phyloP scores from a whole-genome alignment of 1,140 invertebrate species.

The Eciton burchellii region DNA sequence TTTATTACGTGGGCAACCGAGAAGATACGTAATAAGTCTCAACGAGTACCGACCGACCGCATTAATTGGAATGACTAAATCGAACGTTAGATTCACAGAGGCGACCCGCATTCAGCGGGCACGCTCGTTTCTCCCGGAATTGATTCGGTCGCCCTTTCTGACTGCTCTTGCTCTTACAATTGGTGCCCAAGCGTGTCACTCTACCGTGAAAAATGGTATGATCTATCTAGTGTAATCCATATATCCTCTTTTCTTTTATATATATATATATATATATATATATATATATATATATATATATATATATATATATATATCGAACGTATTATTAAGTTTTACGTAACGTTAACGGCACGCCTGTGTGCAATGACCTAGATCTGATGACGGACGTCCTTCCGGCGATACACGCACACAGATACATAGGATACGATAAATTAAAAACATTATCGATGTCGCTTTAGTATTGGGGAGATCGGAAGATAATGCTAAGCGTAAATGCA shows the following conservation, averaged over 20 bases:
- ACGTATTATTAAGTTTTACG: slow-evolving; percentile 1
- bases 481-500: background rate
- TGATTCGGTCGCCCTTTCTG: background rate
- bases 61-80: slow-evolving; percentile 51
- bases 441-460: background rate
- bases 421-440: slow-evolving; percentile 14
- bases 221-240: too few species aligned
- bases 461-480: background rate
- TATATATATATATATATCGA: too few species aligned
- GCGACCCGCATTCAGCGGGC: slow-evolving; percentile 35
- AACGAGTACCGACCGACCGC: slow-evolving; percentile 37
- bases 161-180: background rate
- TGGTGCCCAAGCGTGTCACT: background rate
- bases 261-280: too few species aligned
- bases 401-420: slow-evolving; percentile 25
- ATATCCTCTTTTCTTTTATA: background rate
- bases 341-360: slow-evolving; percentile 7
- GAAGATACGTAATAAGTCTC: slow-evolving; percentile 33
- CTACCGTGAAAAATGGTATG: background rate
- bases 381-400: slow-evolving; percentile 38
- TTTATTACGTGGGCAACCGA: slow-evolving; percentile 39
- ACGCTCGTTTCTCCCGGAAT: background rate
- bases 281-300: too few species aligned
- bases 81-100: slow-evolving; percentile 44
- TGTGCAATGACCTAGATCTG: slow-evolving; percentile 13